Base-by-base conservation (phyloP, 2,888 invertebrate species). In the Lasius platythorax region DNA sequence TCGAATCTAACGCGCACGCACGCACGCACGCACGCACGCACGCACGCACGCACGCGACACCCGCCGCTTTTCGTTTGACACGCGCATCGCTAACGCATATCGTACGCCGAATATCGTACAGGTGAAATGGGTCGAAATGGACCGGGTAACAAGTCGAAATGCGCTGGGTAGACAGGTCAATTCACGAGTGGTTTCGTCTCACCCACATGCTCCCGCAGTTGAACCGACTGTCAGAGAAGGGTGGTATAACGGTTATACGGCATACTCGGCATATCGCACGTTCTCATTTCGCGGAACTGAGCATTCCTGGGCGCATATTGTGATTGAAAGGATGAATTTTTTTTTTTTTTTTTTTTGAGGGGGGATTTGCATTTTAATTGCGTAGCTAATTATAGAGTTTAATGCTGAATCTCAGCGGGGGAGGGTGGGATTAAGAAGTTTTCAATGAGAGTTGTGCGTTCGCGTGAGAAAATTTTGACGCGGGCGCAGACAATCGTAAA, bases 101-200 rank as follows among this genome's bases (percentile, higher is more conserved):
- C 50, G 30, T 33, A 66, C 43, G 66, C n/a, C 33, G 15, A 33
- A 61, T 67, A 61, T 67, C 46, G 50, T 23, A 43, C n/a, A 53
- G 53, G 18, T 53, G 53, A 53, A 53, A 53, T n/a, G 53, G 8
- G n/a, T 79, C 53, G 58, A 40, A n/a, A 50, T 40, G 53, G 28
- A 18, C 50, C n/a, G 73, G 37, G 46, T 76, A 76, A 28, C 30
- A 30, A 58, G 46, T 79, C 64, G 58, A 40, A n/a, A 50, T 40
- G 53, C 18, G 11, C 50, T 5, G 73, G 37, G 46, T 76, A 76
- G 53, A 82, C 82, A 53, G 64, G 82, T 82, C 79, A 81, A 81
- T 81, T 73, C 73, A 37, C 73, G 61, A 37, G 23, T 33, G 61
- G 37, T 73, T 73, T 33, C 33, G 79, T 72, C 73, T 53, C n/a